Conservation (phyloP, 2,888 invertebrate species). For the Spatulosminthurus flaviceps region DNA sequence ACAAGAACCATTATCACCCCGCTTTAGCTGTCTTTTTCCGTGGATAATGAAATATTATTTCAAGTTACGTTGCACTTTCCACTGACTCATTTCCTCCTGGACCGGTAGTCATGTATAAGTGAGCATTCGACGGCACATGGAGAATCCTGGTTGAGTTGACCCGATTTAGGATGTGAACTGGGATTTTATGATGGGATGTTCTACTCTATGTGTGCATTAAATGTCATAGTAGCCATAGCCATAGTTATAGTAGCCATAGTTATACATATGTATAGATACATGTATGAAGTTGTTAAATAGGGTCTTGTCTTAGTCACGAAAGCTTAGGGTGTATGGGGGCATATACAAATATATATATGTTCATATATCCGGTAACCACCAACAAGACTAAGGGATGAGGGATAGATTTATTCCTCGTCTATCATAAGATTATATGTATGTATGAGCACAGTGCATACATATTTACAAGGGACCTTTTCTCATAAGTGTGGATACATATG, state of each 20-base stretch:
- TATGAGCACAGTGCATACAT: background rate
- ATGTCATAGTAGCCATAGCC: too few species aligned
- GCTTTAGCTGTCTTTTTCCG: background rate
- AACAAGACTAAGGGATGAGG: background rate
- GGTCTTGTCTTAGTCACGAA: constrained; percentile 9
- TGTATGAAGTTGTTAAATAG: background rate
- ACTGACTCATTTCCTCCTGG: constrained; percentile 7
- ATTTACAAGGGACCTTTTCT: background rate
- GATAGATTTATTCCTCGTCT: constrained; percentile 5
- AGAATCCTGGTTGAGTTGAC: background rate
- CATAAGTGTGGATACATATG: too few species aligned
- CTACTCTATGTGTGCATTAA: too few species aligned
- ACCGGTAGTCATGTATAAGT: background rate
- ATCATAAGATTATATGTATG: constrained; percentile 3
- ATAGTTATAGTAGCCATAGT: too few species aligned
- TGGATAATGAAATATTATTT: constrained; percentile 18
- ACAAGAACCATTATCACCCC: constrained; percentile 13
- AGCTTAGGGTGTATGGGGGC: background rate
- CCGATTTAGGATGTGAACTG: background rate
- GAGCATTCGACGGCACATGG: background rate
- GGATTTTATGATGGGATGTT: too few species aligned
- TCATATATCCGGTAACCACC: constrained; percentile 13
- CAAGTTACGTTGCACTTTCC: constrained; percentile 12
- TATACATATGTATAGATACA: too few species aligned
- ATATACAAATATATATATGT: too few species aligned